A percentile compares a stretch with the other conserved stretches of the same genome.
Conservation (phyloP, 1,140 invertebrate genomes). For the Leptinotarsa texana region DNA sequence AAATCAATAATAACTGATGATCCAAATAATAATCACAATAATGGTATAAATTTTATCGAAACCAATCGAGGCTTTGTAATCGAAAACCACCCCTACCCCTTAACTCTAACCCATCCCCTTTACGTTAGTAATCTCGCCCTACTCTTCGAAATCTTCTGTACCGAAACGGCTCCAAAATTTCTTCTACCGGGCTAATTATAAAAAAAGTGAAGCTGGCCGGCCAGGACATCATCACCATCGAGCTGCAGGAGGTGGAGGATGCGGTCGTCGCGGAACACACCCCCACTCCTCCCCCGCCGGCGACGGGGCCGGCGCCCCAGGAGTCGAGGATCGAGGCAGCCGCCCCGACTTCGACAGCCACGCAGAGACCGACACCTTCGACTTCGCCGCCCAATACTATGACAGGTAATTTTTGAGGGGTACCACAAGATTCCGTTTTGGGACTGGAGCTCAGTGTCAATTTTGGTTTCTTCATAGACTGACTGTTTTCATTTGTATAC, state of each 20-base stretch:
- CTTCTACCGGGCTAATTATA: constrained; percentile 21
- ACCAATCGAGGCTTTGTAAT: too few species aligned
- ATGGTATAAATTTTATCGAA: too few species aligned
- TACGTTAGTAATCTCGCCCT: background rate
- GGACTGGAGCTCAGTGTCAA: too few species aligned
- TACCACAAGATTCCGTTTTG: too few species aligned
- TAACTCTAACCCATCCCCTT: too few species aligned
- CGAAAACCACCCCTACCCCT: too few species aligned
- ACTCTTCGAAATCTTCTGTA: constrained; percentile 1
- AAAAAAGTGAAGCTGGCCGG: constrained; percentile 47
- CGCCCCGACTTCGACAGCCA: constrained; percentile 30
- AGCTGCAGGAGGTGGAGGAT: constrained; percentile 53
- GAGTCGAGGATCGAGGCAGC: constrained; percentile 13
- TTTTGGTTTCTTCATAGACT: too few species aligned
- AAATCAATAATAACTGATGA: too few species aligned
- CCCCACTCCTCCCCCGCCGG: constrained; percentile 29
- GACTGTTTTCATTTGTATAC: too few species aligned
- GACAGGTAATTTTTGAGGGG: constrained; percentile 46
- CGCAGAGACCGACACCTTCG: constrained; percentile 40
- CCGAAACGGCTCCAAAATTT: constrained; percentile 13
- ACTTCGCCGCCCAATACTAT: constrained; percentile 51
- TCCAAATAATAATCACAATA: too few species aligned
- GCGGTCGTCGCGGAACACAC: constrained; percentile 32
- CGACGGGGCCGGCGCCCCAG: background rate
- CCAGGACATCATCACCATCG: constrained; percentile 50